Base-by-base conservation (phyloP, 2,113 vertebrate genomes). In the Todiramphus saurophagus region DNA sequence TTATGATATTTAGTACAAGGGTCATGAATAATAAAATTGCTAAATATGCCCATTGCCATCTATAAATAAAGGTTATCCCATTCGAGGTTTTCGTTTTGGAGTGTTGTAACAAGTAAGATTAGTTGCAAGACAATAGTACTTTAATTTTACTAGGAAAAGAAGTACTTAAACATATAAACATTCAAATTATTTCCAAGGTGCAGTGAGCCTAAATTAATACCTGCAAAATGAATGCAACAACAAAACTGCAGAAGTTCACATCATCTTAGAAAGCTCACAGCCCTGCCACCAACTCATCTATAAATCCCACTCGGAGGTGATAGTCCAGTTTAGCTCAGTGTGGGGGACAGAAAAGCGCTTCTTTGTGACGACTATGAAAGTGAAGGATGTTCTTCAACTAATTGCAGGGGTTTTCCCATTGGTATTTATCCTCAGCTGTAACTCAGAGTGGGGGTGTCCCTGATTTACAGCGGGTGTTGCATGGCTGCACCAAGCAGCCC, bases 11-110 rank as follows among this genome's bases (percentile, higher is more conserved):
- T 98, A 97, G 96, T 94, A 94, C 90, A 98, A 97, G 97, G 98
- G 97, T 98, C 97, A 98, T 98, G 98, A 98, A 98, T 98, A 98
- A 98, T 98, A 98, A 98, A 98, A 97, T 96, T 96, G 96, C 97
- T 98, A 98, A 98, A 98, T 98, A 97, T 96, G 98, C 97, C 98
- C 97, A 97, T 97, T 98, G 97, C 96, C 90, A 96, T 97, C 98
- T 98, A 98, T 98, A 98, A 98, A 98, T 98, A 98, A 98, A 98
- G 96, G 97, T 97, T 98, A 97, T 98, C 97, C 89, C 87, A 95
- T 89, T 88, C 25, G 7, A 93, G 96, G 95, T 96, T 98, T 97
- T 96, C 94, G 78, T 98, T 96, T 96, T 92, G 83, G 94, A 97
- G 94, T 78, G 90, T 96, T 95, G 94, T 97, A 97, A 98, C 97